These are phyloP conservation scores for Trichacis sp. DNA, from an alignment of 2,888 invertebrate species.

Conservation along the genomic window DNA sequence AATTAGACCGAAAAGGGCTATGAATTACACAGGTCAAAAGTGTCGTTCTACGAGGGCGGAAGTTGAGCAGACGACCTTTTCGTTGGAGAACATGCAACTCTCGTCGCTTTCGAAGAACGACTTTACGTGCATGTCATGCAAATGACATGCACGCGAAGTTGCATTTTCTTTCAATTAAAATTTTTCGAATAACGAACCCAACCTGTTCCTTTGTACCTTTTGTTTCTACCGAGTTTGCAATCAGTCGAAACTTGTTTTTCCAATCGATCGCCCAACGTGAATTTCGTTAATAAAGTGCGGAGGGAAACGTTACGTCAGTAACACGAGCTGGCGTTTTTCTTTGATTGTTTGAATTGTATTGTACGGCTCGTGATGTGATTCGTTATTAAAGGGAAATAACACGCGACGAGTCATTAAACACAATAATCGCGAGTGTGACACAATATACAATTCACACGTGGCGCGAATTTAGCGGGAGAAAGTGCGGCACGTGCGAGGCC, in stretches of 20 bases:
- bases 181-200: background rate
- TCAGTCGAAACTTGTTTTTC: too few relatives aligned
- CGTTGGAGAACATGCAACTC: slow-evolving; percentile 56
- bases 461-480: slow-evolving; percentile 46
- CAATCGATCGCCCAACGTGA: background rate
- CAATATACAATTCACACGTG: slow-evolving; percentile 50
- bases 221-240: too few relatives aligned
- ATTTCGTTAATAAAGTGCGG: background rate
- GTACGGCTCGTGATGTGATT: slow-evolving; percentile 25
- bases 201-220: too few relatives aligned
- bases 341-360: slow-evolving; percentile 25
- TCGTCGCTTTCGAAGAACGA: slow-evolving; percentile 61
- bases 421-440: slow-evolving; percentile 41
- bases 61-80: slow-evolving; percentile 60
- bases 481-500: slow-evolving; percentile 50
- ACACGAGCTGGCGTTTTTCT: background rate
- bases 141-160: slow-evolving; percentile 23
- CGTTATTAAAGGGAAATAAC: slow-evolving; percentile 40
- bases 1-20: too few relatives aligned
- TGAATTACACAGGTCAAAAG: background rate
- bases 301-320: background rate
- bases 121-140: slow-evolving; percentile 26
- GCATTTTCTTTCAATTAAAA: slow-evolving; percentile 11
- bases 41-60: slow-evolving; percentile 48
- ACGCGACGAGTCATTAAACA: slow-evolving; percentile 44